phyloP scores from a whole-genome alignment of 2,113 vertebrate genomes.

The Mobula birostris region DNA sequence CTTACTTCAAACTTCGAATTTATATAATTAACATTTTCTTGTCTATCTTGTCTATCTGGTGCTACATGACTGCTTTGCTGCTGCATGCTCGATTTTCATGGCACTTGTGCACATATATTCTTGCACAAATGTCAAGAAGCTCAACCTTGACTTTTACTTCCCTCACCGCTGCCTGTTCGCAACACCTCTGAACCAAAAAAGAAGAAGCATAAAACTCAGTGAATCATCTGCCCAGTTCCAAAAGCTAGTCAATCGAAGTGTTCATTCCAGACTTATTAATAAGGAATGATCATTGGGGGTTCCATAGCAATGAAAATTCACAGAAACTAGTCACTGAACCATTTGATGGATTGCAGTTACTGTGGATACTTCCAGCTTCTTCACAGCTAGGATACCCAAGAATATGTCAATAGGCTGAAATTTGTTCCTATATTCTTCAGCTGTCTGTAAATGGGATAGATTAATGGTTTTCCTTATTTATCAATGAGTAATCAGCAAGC shows the following conservation, averaged over 20 bases:
- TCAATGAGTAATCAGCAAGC: slow-evolving; percentile 15
- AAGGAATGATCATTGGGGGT: neutral
- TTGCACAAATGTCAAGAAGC: no score
- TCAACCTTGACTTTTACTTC: no score
- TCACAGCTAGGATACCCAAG: neutral
- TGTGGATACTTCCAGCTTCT: neutral
- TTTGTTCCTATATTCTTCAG: neutral
- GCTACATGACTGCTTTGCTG: no score
- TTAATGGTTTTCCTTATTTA: slow-evolving; percentile 29
- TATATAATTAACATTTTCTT: no score
- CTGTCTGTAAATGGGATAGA: slow-evolving; percentile 21
- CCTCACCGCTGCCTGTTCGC: neutral
- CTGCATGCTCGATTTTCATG: no score
- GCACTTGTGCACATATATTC: no score
- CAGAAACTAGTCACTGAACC: neutral
- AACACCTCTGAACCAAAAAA: neutral
- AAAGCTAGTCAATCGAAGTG: neutral
- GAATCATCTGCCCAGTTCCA: neutral
- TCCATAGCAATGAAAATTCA: neutral
- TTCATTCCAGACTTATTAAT: neutral
- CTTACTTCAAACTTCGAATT: no score
- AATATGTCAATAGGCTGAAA: neutral
- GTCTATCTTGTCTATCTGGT: no score
- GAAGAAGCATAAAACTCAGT: neutral
- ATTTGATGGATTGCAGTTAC: neutral